Conservation (phyloP, 2,113 vertebrate genomes). For the Crotalus horridus region DNA sequence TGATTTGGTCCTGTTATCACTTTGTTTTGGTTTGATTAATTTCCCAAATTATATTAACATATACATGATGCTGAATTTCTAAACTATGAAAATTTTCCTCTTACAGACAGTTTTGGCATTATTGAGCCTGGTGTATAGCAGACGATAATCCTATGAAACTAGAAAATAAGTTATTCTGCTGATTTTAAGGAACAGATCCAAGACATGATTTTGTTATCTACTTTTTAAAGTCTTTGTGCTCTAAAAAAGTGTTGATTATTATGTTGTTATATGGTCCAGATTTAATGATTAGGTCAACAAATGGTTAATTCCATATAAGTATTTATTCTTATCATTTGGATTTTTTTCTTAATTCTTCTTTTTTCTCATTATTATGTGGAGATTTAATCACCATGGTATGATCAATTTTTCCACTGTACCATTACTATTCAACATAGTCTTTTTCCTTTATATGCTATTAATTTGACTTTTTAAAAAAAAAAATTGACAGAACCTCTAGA, state of each 20-base stretch:
- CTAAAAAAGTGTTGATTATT: background rate
- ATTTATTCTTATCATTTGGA: background rate
- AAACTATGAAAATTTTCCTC: background rate
- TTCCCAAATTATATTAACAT: background rate
- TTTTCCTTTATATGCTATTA: background rate
- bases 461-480: background rate
- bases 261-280: background rate
- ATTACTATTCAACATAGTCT: background rate
- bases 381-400: background rate
- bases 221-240: background rate
- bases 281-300: background rate
- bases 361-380: background rate
- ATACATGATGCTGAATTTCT: background rate
- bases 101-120: background rate
- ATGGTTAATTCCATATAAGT: background rate
- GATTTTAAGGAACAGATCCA: background rate
- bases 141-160: background rate
- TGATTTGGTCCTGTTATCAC: background rate
- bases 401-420: background rate
- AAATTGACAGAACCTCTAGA: background rate
- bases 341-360: background rate
- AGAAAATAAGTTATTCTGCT: background rate
- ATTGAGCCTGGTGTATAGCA: background rate
- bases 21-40: background rate
- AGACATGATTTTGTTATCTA: background rate